phyloP scores from a whole-genome alignment of 2,888 invertebrate species.

The Pyrrhosoma nymphula region DNA sequence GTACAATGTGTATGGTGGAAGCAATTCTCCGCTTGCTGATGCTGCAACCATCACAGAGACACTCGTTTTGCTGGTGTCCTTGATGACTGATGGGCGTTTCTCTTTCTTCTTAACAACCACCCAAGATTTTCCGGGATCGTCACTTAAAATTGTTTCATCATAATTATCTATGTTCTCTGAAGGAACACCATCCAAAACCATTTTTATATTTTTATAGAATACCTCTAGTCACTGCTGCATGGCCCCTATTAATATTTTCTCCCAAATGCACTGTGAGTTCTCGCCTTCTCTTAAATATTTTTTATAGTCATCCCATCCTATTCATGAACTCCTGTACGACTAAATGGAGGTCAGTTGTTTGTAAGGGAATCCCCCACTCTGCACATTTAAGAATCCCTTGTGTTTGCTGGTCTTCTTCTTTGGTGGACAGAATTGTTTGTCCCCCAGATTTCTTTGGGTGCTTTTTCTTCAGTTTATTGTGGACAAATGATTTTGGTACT shows the following conservation, averaged over 20 bases:
- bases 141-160: constrained; percentile 75
- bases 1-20: constrained; percentile 75
- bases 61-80: constrained; percentile 72
- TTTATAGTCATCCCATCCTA: not conserved
- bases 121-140: constrained; percentile 73
- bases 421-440: too few relatives aligned
- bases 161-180: constrained; percentile 74
- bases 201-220: constrained; percentile 68
- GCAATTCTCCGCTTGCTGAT: constrained; percentile 73
- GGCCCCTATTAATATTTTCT: not conserved
- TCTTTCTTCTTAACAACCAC: constrained; percentile 70
- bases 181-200: not conserved
- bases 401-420: too few relatives aligned
- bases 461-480: not conserved
- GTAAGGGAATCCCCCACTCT: too few relatives aligned
- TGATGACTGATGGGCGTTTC: constrained; percentile 72
- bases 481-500: not conserved
- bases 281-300: not conserved
- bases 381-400: too few relatives aligned
- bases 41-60: constrained; percentile 75
- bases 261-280: not conserved
- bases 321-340: not conserved
- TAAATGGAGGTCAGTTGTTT: not conserved
- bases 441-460: too few relatives aligned
- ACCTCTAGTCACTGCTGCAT: constrained; percentile 69